Conservation (phyloP, 2,888 invertebrate species). For the Panorpa germanica region DNA sequence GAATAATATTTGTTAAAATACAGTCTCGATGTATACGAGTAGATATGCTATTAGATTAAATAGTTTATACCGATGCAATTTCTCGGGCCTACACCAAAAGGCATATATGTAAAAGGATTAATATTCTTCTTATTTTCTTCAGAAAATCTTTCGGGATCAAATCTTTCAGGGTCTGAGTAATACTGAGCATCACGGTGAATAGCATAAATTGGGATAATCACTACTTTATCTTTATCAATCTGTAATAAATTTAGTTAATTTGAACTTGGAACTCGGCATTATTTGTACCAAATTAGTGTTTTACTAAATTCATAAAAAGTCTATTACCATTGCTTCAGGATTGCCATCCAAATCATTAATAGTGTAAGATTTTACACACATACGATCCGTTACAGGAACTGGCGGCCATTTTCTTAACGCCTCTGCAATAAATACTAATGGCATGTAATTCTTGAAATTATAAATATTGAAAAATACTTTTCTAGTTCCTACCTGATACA, state of each 20-base stretch:
- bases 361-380: slow-evolving; percentile 12
- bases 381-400: slow-evolving; percentile 7
- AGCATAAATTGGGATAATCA: slow-evolving; percentile 1
- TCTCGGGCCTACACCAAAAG: slow-evolving; percentile 11
- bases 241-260: too few relatives aligned
- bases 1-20: too few relatives aligned
- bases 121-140: slow-evolving; percentile 9
- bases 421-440: too few relatives aligned
- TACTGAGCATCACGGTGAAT: slow-evolving; percentile 2
- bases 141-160: slow-evolving; percentile 20
- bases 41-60: slow-evolving; percentile 4
- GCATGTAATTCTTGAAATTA: too few relatives aligned
- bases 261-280: too few relatives aligned
- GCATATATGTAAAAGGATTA: slow-evolving; percentile 11
- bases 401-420: slow-evolving; percentile 7
- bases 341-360: too few relatives aligned
- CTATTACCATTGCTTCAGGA: too few relatives aligned
- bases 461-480: slow-evolving; percentile 9
- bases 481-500: too few relatives aligned
- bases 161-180: slow-evolving; percentile 20
- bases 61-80: slow-evolving; percentile 12
- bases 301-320: too few relatives aligned
- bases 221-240: not conserved
- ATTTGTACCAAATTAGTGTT: too few relatives aligned
- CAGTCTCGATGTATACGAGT: too few relatives aligned